phyloP scores from a whole-genome alignment of 2,113 vertebrate species.

The Calonectris borealis region DNA sequence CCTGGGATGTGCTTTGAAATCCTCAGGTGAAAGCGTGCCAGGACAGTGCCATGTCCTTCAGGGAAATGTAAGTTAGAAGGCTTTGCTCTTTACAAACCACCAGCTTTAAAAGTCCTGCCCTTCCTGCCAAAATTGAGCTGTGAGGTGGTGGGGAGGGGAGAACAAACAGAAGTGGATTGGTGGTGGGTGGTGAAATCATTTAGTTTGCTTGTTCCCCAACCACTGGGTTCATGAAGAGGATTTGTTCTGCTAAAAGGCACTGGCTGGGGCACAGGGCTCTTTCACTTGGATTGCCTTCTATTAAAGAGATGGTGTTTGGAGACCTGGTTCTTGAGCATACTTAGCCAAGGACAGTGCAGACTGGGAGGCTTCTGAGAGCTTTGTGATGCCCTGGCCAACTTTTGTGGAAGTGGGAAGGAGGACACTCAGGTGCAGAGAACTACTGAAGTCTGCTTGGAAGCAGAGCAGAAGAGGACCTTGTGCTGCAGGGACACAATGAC shows the following conservation, averaged over 20 bases:
- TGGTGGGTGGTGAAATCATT: not conserved
- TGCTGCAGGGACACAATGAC: not conserved
- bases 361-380: not conserved
- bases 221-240: not conserved
- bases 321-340: not conserved
- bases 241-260: not conserved
- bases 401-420: not conserved
- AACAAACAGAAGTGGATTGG: not conserved
- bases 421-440: fast-evolving
- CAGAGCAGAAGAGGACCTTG: not conserved
- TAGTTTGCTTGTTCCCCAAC: not conserved
- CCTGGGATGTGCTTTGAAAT: not conserved
- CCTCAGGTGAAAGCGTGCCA: not conserved
- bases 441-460: not conserved
- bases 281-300: not conserved
- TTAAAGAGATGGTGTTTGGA: not conserved
- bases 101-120: not conserved
- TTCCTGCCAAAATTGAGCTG: not conserved
- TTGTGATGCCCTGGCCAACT: not conserved
- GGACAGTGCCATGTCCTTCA: not conserved
- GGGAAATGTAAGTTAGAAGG: not conserved
- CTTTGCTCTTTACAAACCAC: not conserved
- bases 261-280: not conserved
- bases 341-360: not conserved
- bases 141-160: not conserved